These are phyloP conservation scores for Scaptomyza caliginosa DNA, from an alignment of 2,888 invertebrate species.

Conservation along the genomic window DNA sequence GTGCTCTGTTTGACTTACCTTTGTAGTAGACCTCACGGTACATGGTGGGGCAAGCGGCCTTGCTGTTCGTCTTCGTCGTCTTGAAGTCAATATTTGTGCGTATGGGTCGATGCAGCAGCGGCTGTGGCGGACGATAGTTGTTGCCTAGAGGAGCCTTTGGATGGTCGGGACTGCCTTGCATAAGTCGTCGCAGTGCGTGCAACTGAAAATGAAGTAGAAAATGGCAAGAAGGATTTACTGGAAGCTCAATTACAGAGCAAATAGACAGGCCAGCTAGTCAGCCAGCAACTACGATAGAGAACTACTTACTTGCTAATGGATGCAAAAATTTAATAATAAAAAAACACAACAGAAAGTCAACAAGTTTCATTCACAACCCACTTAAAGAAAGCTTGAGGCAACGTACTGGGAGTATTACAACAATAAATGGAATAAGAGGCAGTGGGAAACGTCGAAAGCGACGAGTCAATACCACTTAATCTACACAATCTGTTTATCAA, in stretches of 20 bases:
- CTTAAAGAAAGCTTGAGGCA: background rate
- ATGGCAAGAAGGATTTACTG: background rate
- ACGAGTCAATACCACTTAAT: constrained; percentile 72
- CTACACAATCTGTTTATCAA: constrained; percentile 74
- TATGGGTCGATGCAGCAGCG: constrained; percentile 95
- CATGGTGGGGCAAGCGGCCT: constrained; percentile 96
- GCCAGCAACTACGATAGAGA: background rate
- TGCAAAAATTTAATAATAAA: background rate
- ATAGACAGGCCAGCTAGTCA: background rate
- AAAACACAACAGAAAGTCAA: constrained; percentile 1
- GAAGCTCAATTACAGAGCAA: too few species aligned
- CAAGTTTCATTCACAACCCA: background rate
- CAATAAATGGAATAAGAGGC: background rate
- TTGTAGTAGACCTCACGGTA: constrained; percentile 96
- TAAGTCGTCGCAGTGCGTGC: constrained; percentile 91
- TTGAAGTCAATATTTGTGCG: constrained; percentile 98
- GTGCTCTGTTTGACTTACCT: constrained; percentile 86
- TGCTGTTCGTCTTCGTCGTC: constrained; percentile 89
- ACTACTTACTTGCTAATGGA: background rate
- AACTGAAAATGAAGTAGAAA: constrained; percentile 85
- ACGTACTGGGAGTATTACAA: background rate
- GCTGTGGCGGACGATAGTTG: constrained; percentile 97
- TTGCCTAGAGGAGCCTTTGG: constrained; percentile 96
- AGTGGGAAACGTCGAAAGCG: background rate
- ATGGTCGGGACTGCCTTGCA: constrained; percentile 94